A percentile compares a stretch with the other conserved stretches of the same genome.
Conservation (phyloP, 2,113 vertebrate species). For the Gavia stellata region DNA sequence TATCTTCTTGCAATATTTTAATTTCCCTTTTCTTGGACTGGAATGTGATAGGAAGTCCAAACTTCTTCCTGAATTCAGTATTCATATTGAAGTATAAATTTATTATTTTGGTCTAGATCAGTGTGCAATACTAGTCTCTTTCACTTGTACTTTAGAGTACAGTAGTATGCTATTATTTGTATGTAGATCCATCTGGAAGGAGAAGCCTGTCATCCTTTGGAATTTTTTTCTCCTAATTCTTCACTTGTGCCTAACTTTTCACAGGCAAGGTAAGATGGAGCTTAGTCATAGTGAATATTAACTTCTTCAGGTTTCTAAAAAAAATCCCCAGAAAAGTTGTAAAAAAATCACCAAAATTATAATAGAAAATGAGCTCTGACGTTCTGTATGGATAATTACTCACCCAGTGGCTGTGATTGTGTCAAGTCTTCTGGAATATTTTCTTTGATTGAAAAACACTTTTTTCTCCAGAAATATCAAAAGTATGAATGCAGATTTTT, state of each 20-base stretch:
- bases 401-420: not conserved
- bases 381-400: not conserved
- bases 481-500: not conserved
- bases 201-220: not conserved
- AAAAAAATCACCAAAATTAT: not conserved
- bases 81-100: not conserved
- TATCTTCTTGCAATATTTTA: not conserved
- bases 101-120: not conserved
- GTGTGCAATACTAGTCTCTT: not conserved
- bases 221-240: not conserved
- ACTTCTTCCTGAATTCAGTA: too few relatives aligned
- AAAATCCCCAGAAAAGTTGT: not conserved
- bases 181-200: not conserved
- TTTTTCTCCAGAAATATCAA: too few relatives aligned
- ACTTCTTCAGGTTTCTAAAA: not conserved
- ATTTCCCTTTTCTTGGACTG: not conserved
- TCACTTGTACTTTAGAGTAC: not conserved
- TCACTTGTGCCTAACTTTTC: not conserved
- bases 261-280: not conserved
- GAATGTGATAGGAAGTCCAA: not conserved
- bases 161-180: not conserved
- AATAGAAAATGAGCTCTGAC: not conserved
- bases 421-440: not conserved
- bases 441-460: not conserved
- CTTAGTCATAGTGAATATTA: not conserved